Evolutionary conservation across 2,797 vertebrate species (phyloP).

Genomic region (Mionectes olivaceus): DNA sequence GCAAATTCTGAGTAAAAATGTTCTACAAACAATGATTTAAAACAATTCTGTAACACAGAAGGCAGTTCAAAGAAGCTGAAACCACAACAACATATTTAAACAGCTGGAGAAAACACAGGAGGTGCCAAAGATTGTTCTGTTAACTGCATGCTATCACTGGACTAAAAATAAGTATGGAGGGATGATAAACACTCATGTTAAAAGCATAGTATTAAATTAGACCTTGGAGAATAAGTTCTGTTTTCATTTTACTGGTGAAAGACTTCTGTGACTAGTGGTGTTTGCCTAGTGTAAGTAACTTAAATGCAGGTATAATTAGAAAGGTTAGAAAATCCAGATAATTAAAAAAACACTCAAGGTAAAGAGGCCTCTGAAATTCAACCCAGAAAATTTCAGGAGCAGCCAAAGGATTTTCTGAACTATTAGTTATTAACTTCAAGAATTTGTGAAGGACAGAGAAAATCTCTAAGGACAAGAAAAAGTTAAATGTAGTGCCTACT

Average conservation of each 20-base stretch:
- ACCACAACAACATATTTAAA: conserved; percentile 62
- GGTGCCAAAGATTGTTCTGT: conserved; percentile 24
- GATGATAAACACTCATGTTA: neutral
- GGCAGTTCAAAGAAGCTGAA: conserved; percentile 58
- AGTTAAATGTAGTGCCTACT: neutral
- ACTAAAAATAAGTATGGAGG: conserved; percentile 62
- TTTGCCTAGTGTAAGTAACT: neutral
- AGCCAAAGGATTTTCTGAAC: neutral
- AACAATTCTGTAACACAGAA: conserved; percentile 57
- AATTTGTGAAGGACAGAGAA: neutral
- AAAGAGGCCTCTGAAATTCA: neutral
- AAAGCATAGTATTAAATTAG: neutral
- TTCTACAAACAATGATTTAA: conserved; percentile 66
- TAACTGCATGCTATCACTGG: conserved; percentile 34
- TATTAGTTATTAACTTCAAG: neutral
- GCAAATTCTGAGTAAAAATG: conserved; percentile 48
- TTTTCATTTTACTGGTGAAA: neutral
- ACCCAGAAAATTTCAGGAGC: neutral
- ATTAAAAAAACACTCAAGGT: neutral
- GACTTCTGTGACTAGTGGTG: neutral
- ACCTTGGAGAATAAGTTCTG: neutral
- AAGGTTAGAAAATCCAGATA: neutral
- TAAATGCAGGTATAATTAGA: neutral
- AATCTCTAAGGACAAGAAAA: neutral
- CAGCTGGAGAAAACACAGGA: conserved; percentile 68